These are phyloP conservation scores for Tipula unca DNA, from an alignment of 2,888 invertebrate genomes.

Conservation along the genomic window DNA sequence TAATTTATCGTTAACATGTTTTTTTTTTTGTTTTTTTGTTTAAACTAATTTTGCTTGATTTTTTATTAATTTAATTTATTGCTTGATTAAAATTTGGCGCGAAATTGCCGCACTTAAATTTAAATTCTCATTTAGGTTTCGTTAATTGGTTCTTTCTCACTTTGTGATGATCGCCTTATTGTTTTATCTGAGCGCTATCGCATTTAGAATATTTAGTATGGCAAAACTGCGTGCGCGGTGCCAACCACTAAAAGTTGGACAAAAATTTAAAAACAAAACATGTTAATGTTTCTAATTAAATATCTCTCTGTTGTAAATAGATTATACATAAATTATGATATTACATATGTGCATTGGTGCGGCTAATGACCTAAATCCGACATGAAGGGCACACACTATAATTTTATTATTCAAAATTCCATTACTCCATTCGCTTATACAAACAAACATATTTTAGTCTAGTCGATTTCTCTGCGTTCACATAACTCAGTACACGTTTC, in stretches of 20 bases:
- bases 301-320: background rate
- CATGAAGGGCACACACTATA: background rate
- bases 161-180: background rate
- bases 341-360: background rate
- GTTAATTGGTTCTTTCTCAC: background rate
- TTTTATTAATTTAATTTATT: conserved; percentile 21
- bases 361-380: background rate
- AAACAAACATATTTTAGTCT: too few species aligned
- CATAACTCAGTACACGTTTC: background rate
- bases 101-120: background rate
- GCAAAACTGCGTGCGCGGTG: too few species aligned
- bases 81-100: background rate
- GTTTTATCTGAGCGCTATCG: background rate
- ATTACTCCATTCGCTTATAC: too few species aligned
- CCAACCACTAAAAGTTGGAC: background rate
- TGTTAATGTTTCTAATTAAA: background rate
- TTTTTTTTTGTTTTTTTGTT: conserved; percentile 16
- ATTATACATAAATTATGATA: background rate
- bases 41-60: conserved; percentile 16
- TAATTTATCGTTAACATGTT: conserved; percentile 20
- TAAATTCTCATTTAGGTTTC: background rate
- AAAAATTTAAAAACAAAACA: background rate
- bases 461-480: too few species aligned
- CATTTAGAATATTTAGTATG: too few species aligned
- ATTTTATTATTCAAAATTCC: background rate